phyloP scores from a whole-genome alignment of 2,888 invertebrate genomes.

The Hemithea aestivaria region DNA sequence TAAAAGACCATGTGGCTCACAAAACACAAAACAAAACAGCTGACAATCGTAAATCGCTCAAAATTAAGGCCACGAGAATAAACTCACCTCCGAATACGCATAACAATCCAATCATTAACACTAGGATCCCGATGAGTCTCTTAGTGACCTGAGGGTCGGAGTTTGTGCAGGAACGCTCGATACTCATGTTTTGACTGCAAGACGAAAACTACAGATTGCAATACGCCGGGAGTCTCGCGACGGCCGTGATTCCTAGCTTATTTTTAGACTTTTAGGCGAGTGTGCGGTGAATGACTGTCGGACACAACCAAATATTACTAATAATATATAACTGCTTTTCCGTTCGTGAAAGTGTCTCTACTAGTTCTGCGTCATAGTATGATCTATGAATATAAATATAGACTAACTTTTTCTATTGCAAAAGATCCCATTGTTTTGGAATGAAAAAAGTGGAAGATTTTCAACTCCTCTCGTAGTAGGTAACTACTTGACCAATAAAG shows the following conservation, averaged over 20 bases:
- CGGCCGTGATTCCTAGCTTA: constrained; percentile 56
- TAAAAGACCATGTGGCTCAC: too few relatives aligned
- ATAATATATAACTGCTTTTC: constrained; percentile 11
- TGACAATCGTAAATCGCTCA: too few relatives aligned
- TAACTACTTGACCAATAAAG: too few relatives aligned
- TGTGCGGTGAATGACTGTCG: constrained; percentile 47
- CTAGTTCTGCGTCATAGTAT: too few relatives aligned
- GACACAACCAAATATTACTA: constrained; percentile 29
- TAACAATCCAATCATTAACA: constrained; percentile 54
- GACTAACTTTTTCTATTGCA: too few relatives aligned
- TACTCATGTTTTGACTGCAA: constrained; percentile 35
- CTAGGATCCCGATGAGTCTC: constrained; percentile 53
- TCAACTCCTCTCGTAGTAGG: too few relatives aligned
- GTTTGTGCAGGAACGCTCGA: constrained; percentile 49
- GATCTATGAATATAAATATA: too few relatives aligned
- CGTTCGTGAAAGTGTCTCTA: neutral
- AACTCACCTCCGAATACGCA: constrained; percentile 68
- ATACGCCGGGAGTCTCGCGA: constrained; percentile 15
- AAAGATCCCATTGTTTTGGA: too few relatives aligned
- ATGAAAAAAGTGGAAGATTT: too few relatives aligned
- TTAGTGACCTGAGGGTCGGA: constrained; percentile 55
- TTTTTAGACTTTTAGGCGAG: constrained; percentile 64
- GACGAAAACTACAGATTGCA: neutral
- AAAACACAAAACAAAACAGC: too few relatives aligned
- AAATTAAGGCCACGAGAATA: too few relatives aligned